Evolutionary conservation across 2,797 vertebrate species (phyloP), one percentile per base, ranked within the genome.

Genomic region (Chaetophractus vellerosus): DNA sequence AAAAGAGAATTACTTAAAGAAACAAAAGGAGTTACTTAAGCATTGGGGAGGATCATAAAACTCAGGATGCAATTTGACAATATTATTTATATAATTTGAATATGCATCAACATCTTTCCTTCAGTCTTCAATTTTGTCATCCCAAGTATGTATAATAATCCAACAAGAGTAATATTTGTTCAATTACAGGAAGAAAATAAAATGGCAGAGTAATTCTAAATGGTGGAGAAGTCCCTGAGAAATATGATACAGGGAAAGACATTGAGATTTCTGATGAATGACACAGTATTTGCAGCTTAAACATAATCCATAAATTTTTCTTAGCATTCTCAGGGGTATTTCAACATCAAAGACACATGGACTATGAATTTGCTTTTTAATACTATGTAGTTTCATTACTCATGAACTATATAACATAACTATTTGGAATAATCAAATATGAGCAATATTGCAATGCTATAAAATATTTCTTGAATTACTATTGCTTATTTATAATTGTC

Each of bases 31-130:
- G 38, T 91, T 85, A 38, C 41, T 96, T 3, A 61, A 79, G 90
- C 6, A 92, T 92, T 66, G 78, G 1, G 38, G 8, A 59, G 16
- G 45, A 57, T 71, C 28, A 21, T 26, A 41, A 85, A 88, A n/a
- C 5, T 33, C 76, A 3, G 15, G 52, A 69, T 66, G 9, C 4
- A 64, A 7, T 16, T 68, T 85, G 36, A 52, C 9, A 48, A 28
- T 57, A 69, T 23, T 38, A 87, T 75, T 85, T 68, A 24, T 61
- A 64, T 66, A 95, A 82, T 88, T 63, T 82, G 36, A 82, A 61
- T 85, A 48, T 48, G 2, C 4, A 33, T 33, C 24, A 91, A 45
- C 1, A 66, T 5, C 28, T 87, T 88, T 88, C 72, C 16, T 41
- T 88, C 21, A 66, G 9, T 57, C 45, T 80, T 85, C 19, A 36